Percentiles rank a stretch among this genome's conserved stretches.
phyloP scores from a whole-genome alignment of 2,113 vertebrate species.

The Psittacara wagleri region DNA sequence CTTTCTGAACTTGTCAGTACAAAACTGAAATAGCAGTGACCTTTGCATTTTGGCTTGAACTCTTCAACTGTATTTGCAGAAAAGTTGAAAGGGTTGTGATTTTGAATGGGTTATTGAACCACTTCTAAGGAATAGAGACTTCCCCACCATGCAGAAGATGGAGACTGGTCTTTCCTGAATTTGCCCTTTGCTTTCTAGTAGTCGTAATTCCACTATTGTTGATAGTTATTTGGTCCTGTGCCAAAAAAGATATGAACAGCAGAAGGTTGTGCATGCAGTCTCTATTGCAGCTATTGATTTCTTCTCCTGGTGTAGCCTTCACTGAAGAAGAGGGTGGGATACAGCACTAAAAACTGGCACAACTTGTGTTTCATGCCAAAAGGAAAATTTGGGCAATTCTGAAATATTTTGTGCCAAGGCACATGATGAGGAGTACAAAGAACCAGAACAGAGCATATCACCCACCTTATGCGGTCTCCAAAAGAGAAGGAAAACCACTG shows the following conservation, averaged over 20 bases:
- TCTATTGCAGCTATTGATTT: neutral
- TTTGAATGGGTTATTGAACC: neutral
- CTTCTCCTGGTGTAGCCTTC: neutral
- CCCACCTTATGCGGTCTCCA: neutral
- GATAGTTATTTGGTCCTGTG: neutral
- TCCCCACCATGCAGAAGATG: neutral
- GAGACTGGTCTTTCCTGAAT: neutral
- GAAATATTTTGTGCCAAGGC: neutral
- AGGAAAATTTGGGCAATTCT: neutral
- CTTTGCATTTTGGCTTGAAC: neutral
- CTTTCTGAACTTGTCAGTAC: slow-evolving; percentile 2
- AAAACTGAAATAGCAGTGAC: neutral
- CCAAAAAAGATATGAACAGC: neutral
- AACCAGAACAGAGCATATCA: neutral
- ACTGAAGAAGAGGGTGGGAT: neutral
- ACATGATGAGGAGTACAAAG: neutral
- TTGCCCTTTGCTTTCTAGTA: neutral
- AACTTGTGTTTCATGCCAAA: neutral
- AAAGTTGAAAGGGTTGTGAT: neutral
- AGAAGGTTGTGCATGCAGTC: neutral
- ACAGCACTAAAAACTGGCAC: neutral
- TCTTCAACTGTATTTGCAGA: neutral
- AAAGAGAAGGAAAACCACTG: neutral
- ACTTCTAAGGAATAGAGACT: neutral
- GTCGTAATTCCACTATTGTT: neutral